Evolutionary conservation across 2,888 invertebrate genomes (phyloP).

Genomic region (Orchesella flavescens): DNA sequence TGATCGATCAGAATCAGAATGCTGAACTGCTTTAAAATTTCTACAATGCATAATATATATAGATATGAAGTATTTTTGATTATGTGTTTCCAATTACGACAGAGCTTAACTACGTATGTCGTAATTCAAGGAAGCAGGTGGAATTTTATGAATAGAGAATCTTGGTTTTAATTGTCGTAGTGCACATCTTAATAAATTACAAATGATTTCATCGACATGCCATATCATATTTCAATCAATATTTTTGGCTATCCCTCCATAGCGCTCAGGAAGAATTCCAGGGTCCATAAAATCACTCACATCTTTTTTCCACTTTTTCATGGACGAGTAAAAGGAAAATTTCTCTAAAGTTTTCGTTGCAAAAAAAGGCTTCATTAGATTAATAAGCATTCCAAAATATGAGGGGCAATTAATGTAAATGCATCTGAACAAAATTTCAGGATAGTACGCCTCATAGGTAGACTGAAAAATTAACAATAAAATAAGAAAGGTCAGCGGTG

Average conservation of each 20-base stretch:
- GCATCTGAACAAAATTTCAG: not conserved
- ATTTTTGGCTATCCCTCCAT: not conserved
- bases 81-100: no score
- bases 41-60: no score
- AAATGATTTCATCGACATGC: no score
- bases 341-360: slow-evolving; percentile 9
- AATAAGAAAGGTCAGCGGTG: not conserved
- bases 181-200: no score
- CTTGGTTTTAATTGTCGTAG: no score
- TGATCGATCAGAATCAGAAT: no score
- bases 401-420: slow-evolving; percentile 29
- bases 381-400: slow-evolving; percentile 11
- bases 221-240: not conserved
- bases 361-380: slow-evolving; percentile 15
- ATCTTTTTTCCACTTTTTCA: slow-evolving; percentile 30
- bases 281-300: not conserved
- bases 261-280: not conserved
- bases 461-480: slow-evolving; percentile 6
- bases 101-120: no score
- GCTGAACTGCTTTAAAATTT: no score
- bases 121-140: no score
- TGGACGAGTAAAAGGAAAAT: not conserved
- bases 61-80: no score
- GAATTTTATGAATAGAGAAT: no score
- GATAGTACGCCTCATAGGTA: slow-evolving; percentile 29